Evolutionary conservation across 2,888 invertebrate species (phyloP).

Genomic region (Empis stercorea): DNA sequence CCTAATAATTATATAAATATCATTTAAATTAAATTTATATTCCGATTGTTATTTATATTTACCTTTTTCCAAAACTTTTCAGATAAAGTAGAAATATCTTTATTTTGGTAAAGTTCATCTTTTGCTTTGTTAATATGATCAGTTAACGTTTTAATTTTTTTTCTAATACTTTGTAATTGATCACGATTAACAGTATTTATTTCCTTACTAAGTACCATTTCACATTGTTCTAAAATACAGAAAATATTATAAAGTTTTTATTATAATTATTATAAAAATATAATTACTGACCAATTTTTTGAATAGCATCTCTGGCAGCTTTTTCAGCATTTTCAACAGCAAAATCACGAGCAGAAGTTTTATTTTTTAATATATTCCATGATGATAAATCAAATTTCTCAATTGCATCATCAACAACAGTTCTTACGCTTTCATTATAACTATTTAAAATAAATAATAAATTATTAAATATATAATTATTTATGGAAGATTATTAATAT

Average conservation of each 20-base stretch:
- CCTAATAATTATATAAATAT: constrained; percentile 14
- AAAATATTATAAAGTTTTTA: background rate
- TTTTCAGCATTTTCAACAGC: constrained; percentile 44
- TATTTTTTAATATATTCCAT: constrained; percentile 45
- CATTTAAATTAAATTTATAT: background rate
- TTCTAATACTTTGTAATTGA: constrained; percentile 39
- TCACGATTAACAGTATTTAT: constrained; percentile 26
- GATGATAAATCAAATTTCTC: constrained; percentile 45
- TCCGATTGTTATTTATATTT: too few species aligned
- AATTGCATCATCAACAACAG: constrained; percentile 46
- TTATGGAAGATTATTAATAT: background rate
- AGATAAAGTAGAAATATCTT: constrained; percentile 46
- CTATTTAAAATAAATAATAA: constrained; percentile 22
- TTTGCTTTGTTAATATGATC: constrained; percentile 49
- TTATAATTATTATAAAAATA: background rate
- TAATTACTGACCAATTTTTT: constrained; percentile 38
- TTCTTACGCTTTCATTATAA: constrained; percentile 38
- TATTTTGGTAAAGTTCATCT: constrained; percentile 43
- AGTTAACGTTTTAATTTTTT: constrained; percentile 42
- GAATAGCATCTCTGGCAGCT: constrained; percentile 44
- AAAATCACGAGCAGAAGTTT: constrained; percentile 43
- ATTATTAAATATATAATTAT: too few species aligned
- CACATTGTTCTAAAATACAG: constrained; percentile 24
- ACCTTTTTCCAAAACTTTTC: constrained; percentile 77
- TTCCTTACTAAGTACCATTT: constrained; percentile 27